Evolutionary conservation across 2,888 invertebrate genomes (phyloP).

Genomic region (Pediacus dermestoides): DNA sequence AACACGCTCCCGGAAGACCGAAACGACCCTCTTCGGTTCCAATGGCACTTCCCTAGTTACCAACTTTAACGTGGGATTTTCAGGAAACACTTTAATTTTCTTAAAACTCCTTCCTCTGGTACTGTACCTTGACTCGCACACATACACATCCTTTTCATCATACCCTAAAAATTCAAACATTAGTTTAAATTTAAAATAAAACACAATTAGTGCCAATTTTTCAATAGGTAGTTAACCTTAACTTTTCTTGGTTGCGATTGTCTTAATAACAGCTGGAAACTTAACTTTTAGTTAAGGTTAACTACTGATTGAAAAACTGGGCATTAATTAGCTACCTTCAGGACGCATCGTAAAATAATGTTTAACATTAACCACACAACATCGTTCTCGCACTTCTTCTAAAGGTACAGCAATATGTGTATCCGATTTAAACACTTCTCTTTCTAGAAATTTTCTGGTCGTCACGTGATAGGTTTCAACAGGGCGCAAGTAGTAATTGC

Average conservation of each 20-base stretch:
- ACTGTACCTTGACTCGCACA: conserved; percentile 94
- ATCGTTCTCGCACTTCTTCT: conserved; percentile 81
- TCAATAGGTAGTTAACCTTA: no score
- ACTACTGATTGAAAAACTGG: no score
- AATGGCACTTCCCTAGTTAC: conserved; percentile 68
- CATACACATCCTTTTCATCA: conserved; percentile 90
- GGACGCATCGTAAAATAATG: conserved; percentile 91
- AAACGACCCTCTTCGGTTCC: conserved; percentile 83
- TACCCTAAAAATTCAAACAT: conserved; percentile 54
- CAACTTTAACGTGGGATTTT: conserved; percentile 61
- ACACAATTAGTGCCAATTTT: neutral
- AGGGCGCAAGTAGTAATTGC: conserved; percentile 88
- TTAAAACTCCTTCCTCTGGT: conserved; percentile 83
- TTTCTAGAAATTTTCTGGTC: conserved; percentile 91
- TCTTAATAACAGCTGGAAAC: neutral
- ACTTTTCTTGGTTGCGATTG: no score
- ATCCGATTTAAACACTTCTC: conserved; percentile 95
- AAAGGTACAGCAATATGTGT: conserved; percentile 79
- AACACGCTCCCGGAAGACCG: conserved; percentile 86
- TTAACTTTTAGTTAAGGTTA: no score
- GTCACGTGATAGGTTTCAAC: conserved; percentile 95
- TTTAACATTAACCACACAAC: conserved; percentile 90
- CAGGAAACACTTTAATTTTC: conserved; percentile 83
- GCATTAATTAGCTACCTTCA: no score
- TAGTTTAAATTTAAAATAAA: conserved; percentile 5